Evolutionary conservation across 1,140 invertebrate species (phyloP).

Genomic region (Drosophila cardini): DNA sequence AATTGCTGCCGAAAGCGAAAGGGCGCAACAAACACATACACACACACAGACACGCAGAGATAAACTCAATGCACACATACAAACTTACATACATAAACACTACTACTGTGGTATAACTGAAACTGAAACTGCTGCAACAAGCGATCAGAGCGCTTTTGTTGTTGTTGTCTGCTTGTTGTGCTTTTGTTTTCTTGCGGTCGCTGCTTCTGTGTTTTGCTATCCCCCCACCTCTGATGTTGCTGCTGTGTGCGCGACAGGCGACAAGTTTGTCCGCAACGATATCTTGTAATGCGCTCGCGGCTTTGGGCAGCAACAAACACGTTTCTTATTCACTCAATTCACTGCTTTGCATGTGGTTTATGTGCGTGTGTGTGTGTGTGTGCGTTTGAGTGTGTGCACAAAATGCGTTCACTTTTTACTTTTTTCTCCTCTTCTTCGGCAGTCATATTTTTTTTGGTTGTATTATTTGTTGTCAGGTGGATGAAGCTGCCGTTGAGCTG

Average conservation of each 20-base stretch:
- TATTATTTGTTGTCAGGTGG: slow-evolving; percentile 46
- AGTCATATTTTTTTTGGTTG: background rate
- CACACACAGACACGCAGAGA: slow-evolving; percentile 12
- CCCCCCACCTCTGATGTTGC: background rate
- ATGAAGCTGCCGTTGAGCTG: slow-evolving; percentile 36
- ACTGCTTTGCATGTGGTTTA: slow-evolving; percentile 35
- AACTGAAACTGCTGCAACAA: slow-evolving; percentile 59
- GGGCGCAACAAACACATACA: slow-evolving; percentile 55
- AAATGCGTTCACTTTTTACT: slow-evolving; percentile 45
- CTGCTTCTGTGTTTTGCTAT: slow-evolving; percentile 30
- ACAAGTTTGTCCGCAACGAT: slow-evolving; percentile 50
- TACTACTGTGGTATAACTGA: slow-evolving; percentile 45
- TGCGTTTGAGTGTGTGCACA: slow-evolving; percentile 3
- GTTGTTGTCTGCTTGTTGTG: slow-evolving; percentile 26
- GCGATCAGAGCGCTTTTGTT: slow-evolving; percentile 29
- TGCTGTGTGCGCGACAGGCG: slow-evolving; percentile 38
- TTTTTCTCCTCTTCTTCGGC: background rate
- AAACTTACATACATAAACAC: slow-evolving; percentile 17
- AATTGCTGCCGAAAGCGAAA: slow-evolving; percentile 75
- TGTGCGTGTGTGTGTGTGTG: slow-evolving; percentile 2
- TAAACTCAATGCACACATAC: slow-evolving; percentile 7
- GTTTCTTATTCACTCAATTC: slow-evolving; percentile 26
- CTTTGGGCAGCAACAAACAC: slow-evolving; percentile 25
- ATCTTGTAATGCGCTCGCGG: slow-evolving; percentile 6
- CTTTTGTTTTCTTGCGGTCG: slow-evolving; percentile 45